Evolutionary conservation across 2,888 invertebrate genomes (phyloP).

Genomic region (Sphaerophoria rueppellii): DNA sequence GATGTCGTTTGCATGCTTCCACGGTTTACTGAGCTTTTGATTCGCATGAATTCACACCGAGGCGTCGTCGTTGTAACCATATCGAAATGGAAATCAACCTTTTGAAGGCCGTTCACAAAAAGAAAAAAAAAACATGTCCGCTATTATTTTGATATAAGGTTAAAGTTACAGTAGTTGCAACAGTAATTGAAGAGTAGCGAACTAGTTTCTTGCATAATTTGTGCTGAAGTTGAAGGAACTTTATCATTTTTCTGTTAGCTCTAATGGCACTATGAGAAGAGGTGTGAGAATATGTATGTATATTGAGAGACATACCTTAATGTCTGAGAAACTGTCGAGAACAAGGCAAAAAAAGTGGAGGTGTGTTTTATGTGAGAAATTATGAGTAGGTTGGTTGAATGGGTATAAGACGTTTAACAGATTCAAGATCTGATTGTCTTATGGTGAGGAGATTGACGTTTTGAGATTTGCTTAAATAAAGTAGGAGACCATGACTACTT

Average conservation of each 20-base stretch:
- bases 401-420: neutral
- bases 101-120: conserved; percentile 54
- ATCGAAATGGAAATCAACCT: conserved; percentile 65
- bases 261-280: neutral
- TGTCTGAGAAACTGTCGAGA: conserved; percentile 15
- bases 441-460: neutral
- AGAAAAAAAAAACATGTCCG: neutral
- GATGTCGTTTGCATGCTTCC: conserved; percentile 64
- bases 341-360: neutral
- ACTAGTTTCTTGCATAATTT: conserved; percentile 48
- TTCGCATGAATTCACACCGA: conserved; percentile 61
- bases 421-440: neutral
- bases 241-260: conserved; percentile 24
- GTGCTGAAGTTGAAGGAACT: conserved; percentile 62
- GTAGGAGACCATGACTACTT: too few species aligned
- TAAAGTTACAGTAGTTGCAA: conserved; percentile 14
- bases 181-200: neutral
- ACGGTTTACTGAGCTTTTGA: conserved; percentile 49
- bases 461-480: neutral
- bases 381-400: neutral
- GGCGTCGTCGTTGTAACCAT: conserved; percentile 56
- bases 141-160: conserved; percentile 23
- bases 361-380: conserved; percentile 7
- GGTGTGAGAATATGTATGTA: neutral
- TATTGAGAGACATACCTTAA: neutral